phyloP scores from a whole-genome alignment of 2,888 invertebrate genomes.

The Miltochrista miniata region DNA sequence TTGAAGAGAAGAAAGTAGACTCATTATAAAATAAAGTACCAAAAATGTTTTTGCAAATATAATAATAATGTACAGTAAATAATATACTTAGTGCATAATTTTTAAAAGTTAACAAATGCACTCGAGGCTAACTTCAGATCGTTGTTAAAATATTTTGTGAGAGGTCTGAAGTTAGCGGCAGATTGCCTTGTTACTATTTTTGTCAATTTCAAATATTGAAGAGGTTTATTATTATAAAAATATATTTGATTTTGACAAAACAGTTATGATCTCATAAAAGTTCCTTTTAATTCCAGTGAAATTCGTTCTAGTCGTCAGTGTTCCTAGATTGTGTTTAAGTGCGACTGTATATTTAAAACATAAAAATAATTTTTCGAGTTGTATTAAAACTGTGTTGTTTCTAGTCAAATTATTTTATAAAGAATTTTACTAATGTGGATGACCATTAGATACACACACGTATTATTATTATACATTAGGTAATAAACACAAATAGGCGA shows the following conservation, averaged over 20 bases:
- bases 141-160: conserved; percentile 34
- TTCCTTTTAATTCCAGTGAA: conserved; percentile 47
- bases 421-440: conserved; percentile 66
- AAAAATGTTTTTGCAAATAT: conserved; percentile 38
- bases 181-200: conserved; percentile 26
- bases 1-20: conserved; percentile 8
- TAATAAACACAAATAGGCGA: conserved; percentile 27
- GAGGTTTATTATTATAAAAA: conserved; percentile 40
- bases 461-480: conserved; percentile 28
- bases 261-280: conserved; percentile 45
- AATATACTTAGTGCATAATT: conserved; percentile 6
- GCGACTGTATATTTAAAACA: conserved; percentile 70
- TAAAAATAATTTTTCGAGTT: conserved; percentile 63
- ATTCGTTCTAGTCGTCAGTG: conserved; percentile 40
- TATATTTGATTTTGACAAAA: conserved; percentile 41
- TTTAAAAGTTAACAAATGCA: conserved; percentile 17
- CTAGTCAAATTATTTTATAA: conserved; percentile 80
- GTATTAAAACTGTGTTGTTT: conserved; percentile 67
- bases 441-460: conserved; percentile 39
- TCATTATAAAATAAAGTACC: conserved; percentile 14
- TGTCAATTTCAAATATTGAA: conserved; percentile 38
- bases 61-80: conserved; percentile 15
- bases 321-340: conserved; percentile 46
- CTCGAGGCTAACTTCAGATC: conserved; percentile 27
- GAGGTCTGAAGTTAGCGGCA: conserved; percentile 21